Evolutionary conservation across 2,888 invertebrate genomes (phyloP), one percentile per base, ranked within the genome.

Genomic region (Ornithoptera priamus): DNA sequence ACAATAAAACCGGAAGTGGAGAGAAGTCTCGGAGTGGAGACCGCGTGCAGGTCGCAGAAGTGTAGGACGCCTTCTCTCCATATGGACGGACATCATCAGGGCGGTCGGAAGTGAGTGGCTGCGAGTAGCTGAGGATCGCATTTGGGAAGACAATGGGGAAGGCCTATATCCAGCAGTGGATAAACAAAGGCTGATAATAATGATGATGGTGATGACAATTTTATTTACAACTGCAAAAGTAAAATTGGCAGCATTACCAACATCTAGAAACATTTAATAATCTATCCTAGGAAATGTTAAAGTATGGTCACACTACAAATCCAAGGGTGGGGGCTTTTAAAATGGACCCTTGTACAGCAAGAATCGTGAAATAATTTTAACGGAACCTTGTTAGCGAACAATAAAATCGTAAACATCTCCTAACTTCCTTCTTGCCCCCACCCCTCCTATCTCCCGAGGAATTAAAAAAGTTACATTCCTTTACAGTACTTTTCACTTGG

Each of bases 281-380:
- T 59, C 12, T 68, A 24, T 67, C 67, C 57, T 57, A 15, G 22
- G 20, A 68, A 30, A 12, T 2, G 6, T 15, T 18, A 17, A 24
- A 8, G 2, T 22, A 17, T 68, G 58, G 59, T 59, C 2, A 17
- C 46, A 15, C 24, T 53, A 60, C 59, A 64, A 36, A 39, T 8
- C 7, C 39, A 39, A 46, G 39, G 46, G 56, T n/a, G 57, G 46
- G 56, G 42, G 57, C 65, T 66, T 62, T 69, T 62, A 65, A 69
- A 66, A 62, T 58, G 30, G 69, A 12, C 20, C 69, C 65, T 65
- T 66, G 65, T 58, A 69, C 36, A 65, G 62, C 65, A 62, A 66
- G 69, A 65, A 69, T 69, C 58, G 62, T 62, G 66, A 69, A 69
- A 69, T 69, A 69, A 69, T 66, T 69, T 65, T 24, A 62, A 65